Percentiles rank a stretch among this genome's conserved stretches.
These are phyloP conservation scores for Pseudococcus viburni DNA, from an alignment of 2,888 invertebrate genomes.

Conservation along the genomic window DNA sequence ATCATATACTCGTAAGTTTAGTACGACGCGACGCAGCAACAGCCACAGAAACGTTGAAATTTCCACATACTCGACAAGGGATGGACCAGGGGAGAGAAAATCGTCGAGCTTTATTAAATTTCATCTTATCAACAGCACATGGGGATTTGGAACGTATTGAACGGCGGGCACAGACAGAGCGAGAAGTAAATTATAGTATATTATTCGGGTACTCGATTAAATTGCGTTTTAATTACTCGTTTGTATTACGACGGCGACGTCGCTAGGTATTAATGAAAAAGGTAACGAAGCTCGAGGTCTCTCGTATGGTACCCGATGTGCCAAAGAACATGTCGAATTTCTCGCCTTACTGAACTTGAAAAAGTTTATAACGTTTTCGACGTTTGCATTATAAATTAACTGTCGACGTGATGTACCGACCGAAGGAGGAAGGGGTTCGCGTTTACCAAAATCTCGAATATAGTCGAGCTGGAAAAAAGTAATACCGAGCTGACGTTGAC, in stretches of 20 bases:
- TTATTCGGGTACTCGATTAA: not conserved
- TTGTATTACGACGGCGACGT: not conserved
- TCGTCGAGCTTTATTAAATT: constrained; percentile 53
- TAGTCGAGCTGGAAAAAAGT: constrained; percentile 17
- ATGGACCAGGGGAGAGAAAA: not conserved
- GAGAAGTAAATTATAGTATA: not conserved
- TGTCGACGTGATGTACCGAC: not conserved
- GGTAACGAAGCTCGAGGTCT: not conserved
- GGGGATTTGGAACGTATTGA: not conserved
- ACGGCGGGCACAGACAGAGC: no score
- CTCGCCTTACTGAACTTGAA: not conserved
- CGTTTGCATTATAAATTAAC: constrained; percentile 4
- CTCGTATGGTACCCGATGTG: not conserved
- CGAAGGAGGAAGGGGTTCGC: not conserved
- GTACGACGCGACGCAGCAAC: no score
- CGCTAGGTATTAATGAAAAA: not conserved
- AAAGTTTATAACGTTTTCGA: not conserved
- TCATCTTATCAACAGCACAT: constrained; percentile 39
- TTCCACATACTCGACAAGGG: not conserved
- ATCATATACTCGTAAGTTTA: no score
- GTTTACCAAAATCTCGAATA: constrained; percentile 5
- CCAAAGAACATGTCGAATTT: not conserved
- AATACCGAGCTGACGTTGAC: constrained; percentile 60
- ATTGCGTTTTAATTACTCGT: not conserved
- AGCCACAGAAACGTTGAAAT: no score